These are phyloP conservation scores for Diplodus puntazzo DNA, from an alignment of 2,797 vertebrate species.

Conservation along the genomic window DNA sequence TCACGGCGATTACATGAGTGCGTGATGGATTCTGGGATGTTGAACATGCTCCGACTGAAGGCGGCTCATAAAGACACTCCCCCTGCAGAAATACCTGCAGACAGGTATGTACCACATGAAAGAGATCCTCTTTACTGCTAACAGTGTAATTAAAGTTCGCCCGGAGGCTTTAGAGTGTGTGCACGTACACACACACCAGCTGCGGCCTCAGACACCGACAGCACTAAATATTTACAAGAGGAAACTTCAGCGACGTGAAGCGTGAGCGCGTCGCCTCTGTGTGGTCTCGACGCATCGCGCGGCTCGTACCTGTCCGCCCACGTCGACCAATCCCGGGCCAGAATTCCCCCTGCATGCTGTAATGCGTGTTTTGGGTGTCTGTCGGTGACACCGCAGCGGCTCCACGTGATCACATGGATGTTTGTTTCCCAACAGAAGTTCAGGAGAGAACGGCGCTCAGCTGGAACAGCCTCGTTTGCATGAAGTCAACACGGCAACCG, in stretches of 20 bases:
- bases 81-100: constrained; percentile 55
- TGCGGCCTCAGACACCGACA: constrained; percentile 51
- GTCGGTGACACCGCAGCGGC: constrained; percentile 15
- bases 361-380: constrained; percentile 60
- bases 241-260: constrained; percentile 67
- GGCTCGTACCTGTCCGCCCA: constrained; percentile 50
- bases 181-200: constrained; percentile 23
- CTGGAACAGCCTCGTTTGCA: not conserved
- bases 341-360: constrained; percentile 46
- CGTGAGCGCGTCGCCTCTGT: constrained; percentile 43
- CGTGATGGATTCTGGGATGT: no score
- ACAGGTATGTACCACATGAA: constrained; percentile 77
- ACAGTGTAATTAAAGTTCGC: constrained; percentile 66
- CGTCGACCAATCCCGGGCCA: constrained; percentile 52
- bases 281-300: constrained; percentile 71
- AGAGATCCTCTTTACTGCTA: constrained; percentile 53
- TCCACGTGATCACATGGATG: constrained; percentile 29
- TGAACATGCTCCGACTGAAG: not conserved
- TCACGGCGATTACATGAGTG: no score
- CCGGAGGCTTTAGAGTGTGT: constrained; percentile 31
- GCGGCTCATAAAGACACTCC: not conserved
- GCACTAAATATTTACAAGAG: constrained; percentile 78
- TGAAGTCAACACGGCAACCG: not conserved
- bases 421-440: constrained; percentile 37
- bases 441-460: constrained; percentile 1